These are phyloP conservation scores for Ichneumoninae sp. DNA, from an alignment of 2,888 invertebrate genomes.

Conservation along the genomic window DNA sequence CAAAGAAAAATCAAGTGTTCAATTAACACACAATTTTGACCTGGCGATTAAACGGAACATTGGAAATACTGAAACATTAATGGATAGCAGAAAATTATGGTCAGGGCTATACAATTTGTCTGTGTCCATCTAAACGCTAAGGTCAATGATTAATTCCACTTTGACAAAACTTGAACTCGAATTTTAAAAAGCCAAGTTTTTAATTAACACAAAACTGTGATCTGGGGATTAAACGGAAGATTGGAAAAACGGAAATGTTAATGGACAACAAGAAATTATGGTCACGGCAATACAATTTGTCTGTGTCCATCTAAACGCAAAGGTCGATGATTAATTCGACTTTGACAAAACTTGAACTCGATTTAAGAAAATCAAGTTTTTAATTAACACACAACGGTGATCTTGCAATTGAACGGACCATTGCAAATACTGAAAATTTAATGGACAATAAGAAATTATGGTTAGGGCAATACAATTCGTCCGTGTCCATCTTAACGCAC, in stretches of 20 bases:
- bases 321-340: neutral
- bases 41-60: neutral
- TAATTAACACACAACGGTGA: neutral
- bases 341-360: too few species aligned
- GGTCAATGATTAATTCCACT: neutral
- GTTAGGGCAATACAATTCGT: constrained; percentile 83
- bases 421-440: neutral
- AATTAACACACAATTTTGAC: neutral
- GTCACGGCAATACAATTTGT: constrained; percentile 83
- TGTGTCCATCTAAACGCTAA: constrained; percentile 86
- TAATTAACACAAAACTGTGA: neutral
- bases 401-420: neutral
- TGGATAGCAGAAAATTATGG: constrained; percentile 20
- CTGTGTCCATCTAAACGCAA: constrained; percentile 87
- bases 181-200: too few species aligned
- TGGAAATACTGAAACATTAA: neutral
- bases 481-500: constrained; percentile 87
- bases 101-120: constrained; percentile 85
- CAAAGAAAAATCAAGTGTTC: too few species aligned
- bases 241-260: neutral
- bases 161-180: too few species aligned
- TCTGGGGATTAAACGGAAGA: neutral
- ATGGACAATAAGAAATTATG: constrained; percentile 23
- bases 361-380: too few species aligned
- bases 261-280: constrained; percentile 23